phyloP scores from a whole-genome alignment of 1,140 invertebrate species.

The Drosophila tristis region DNA sequence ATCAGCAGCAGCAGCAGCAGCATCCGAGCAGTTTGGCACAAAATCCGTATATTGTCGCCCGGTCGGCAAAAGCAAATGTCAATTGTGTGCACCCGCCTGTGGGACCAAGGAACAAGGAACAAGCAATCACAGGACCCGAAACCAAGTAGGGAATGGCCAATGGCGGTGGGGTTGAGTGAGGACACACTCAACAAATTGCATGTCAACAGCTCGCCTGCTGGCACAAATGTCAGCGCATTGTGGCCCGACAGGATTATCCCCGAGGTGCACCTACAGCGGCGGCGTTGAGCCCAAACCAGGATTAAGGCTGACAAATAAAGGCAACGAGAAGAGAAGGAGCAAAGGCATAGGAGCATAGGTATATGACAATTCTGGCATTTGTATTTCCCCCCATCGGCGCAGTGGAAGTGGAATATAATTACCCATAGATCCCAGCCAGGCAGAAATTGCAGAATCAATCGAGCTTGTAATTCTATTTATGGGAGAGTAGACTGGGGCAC shows the following conservation, averaged over 20 bases:
- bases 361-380: conserved; percentile 17
- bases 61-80: conserved; percentile 57
- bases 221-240: conserved; percentile 59
- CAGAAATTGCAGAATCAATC: conserved; percentile 69
- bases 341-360: not conserved
- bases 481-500: no score
- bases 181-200: conserved; percentile 72
- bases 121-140: conserved; percentile 21
- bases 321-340: conserved; percentile 13
- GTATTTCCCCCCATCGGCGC: conserved; percentile 23
- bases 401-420: conserved; percentile 50
- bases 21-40: not conserved
- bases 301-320: conserved; percentile 68
- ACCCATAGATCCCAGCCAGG: conserved; percentile 16
- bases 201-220: conserved; percentile 65
- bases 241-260: conserved; percentile 62
- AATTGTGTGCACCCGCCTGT: conserved; percentile 61
- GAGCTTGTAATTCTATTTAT: conserved; percentile 65
- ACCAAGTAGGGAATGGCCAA: conserved; percentile 11
- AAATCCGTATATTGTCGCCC: conserved; percentile 69
- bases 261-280: conserved; percentile 34
- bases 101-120: conserved; percentile 22
- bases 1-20: conserved; percentile 22
- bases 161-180: conserved; percentile 25
- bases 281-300: conserved; percentile 37